Base-by-base conservation (phyloP, 92 coral and sea anemone genomes). In the Porites cylindrica region DNA sequence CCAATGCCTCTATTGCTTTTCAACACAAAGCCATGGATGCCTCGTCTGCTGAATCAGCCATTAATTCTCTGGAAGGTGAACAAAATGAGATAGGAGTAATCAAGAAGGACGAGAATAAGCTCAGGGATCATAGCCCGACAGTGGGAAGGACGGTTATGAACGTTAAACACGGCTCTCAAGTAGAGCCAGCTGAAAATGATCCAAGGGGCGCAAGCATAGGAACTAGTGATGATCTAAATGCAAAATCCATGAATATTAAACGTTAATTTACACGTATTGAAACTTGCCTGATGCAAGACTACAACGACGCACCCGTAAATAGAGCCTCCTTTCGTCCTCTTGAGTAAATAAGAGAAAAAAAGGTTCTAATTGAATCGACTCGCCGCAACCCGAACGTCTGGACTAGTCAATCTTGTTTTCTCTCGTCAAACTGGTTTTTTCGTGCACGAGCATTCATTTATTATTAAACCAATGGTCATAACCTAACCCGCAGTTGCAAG, bases 21-120 rank as follows among this genome's bases (percentile, higher is more conserved):
- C 65, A 83, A 74, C 74, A 74, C 29, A 73, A 67, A 53, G 66
- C 75, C 4, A 38, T 76, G 7, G 85, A 16, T 6, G 50, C 73
- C 6, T 83, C 87, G 10, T 75, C 81, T 18, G 87, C 87, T 17
- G 80, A 61, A 52, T 83, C 87, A 66, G 87, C 87, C 38, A 83
- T 73, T 62, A 83, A 74, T 13, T 52, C 14, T 20, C 29, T 83
- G 72, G 80, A 72, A 73, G 54, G 65, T n/a, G 81, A 83, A 23
- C 52, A 83, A 83, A 51, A 14, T 18, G 72, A 83, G 10, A 52
- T 75, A 13, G 23, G 1, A 7, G 1, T 8, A 58, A 63, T 61
- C 11, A 72, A 70, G 13, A 59, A 60, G 14, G 77, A 8, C 12
- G 32, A 81, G 32, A 68, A 69, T 24, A 81, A 81, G 11, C 85